These are phyloP conservation scores for Crocuta crocuta DNA, from an alignment of 2,113 vertebrate genomes.

Conservation along the genomic window DNA sequence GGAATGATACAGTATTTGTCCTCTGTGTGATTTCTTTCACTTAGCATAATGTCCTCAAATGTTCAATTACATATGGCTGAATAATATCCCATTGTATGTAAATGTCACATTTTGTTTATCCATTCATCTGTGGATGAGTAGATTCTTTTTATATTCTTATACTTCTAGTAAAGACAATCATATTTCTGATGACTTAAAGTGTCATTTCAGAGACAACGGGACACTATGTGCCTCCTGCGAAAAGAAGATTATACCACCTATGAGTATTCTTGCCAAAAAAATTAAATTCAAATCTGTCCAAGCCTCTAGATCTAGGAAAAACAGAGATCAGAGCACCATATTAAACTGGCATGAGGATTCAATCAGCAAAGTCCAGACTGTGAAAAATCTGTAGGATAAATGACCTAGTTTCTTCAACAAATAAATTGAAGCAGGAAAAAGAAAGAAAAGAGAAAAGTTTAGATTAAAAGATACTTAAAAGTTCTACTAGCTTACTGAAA, in stretches of 20 bases:
- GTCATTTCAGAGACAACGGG: background rate
- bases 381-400: background rate
- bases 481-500: background rate
- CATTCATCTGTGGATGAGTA: background rate
- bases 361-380: background rate
- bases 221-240: background rate
- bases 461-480: background rate
- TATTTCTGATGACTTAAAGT: background rate
- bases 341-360: background rate
- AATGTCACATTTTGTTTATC: background rate
- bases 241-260: background rate
- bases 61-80: background rate
- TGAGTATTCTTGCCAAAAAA: slow-evolving; percentile 5
- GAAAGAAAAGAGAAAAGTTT: background rate
- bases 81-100: background rate
- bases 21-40: background rate
- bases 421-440: background rate
- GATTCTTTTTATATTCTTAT: background rate
- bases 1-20: background rate
- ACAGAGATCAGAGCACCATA: background rate
- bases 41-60: background rate
- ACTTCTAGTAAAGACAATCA: background rate
- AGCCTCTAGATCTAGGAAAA: background rate
- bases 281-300: background rate
- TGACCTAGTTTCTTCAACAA: background rate